Evolutionary conservation across 2,113 vertebrate genomes (phyloP).

Genomic region (Corythornis cristatus): DNA sequence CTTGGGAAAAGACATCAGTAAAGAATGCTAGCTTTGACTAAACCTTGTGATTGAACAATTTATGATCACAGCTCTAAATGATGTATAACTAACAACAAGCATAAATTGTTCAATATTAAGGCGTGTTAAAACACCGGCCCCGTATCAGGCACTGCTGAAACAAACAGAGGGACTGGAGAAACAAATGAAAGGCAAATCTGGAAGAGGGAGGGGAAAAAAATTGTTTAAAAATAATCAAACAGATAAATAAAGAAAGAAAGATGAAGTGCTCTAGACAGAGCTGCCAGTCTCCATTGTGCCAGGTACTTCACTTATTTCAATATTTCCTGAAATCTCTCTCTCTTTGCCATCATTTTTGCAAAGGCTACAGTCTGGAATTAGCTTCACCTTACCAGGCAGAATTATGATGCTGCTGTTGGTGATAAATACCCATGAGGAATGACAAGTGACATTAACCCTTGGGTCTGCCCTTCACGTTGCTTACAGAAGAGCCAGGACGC

Average conservation of each 20-base stretch:
- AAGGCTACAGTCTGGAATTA: slow-evolving; percentile 18
- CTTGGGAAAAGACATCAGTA: slow-evolving; percentile 69
- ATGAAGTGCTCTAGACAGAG: slow-evolving; percentile 6
- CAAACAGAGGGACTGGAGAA: not conserved
- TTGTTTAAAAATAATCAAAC: not conserved
- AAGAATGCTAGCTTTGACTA: slow-evolving; percentile 73
- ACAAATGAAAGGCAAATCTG: slow-evolving; percentile 25
- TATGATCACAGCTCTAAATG: slow-evolving; percentile 74
- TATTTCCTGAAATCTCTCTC: slow-evolving; percentile 6
- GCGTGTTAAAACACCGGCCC: not conserved
- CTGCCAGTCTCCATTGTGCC: slow-evolving; percentile 42
- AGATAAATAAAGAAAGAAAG: not conserved
- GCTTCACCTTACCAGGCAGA: slow-evolving; percentile 29
- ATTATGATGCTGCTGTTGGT: not conserved
- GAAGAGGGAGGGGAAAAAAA: not conserved
- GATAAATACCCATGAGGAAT: not conserved
- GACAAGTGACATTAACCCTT: not conserved
- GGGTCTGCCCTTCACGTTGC: not conserved
- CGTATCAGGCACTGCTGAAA: not conserved
- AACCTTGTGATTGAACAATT: slow-evolving; percentile 72
- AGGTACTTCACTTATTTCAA: slow-evolving; percentile 36
- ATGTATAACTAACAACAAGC: slow-evolving; percentile 64
- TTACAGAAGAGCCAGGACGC: not conserved
- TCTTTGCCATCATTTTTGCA: slow-evolving; percentile 21
- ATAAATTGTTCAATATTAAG: slow-evolving; percentile 50